A percentile compares a stretch with the other conserved stretches of the same genome.
phyloP scores from a whole-genome alignment of 1,140 invertebrate genomes.

The Nilaparvata lugens region DNA sequence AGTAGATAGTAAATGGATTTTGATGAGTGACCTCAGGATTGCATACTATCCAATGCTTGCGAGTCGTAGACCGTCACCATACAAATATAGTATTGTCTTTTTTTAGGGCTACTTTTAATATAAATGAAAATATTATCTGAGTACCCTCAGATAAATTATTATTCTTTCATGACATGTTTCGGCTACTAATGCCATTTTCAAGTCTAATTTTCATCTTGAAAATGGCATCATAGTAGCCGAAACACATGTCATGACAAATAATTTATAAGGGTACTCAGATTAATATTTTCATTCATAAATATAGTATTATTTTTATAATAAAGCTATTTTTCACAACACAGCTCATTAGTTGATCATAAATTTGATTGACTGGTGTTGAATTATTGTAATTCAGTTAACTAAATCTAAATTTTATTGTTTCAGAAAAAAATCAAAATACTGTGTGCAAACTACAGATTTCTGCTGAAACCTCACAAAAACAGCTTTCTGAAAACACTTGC shows the following conservation, averaged over 20 bases:
- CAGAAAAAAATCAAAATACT: constrained; percentile 37
- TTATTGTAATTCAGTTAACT: not conserved
- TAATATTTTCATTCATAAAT: not conserved
- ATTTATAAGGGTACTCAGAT: not conserved
- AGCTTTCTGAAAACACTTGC: constrained; percentile 35
- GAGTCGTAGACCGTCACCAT: too few relatives aligned
- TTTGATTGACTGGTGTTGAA: not conserved
- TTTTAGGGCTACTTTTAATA: too few relatives aligned
- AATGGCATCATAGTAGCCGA: not conserved
- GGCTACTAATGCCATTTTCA: too few relatives aligned
- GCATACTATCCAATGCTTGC: too few relatives aligned
- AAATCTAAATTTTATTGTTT: constrained; percentile 25
- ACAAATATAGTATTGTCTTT: too few relatives aligned
- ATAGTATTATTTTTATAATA: not conserved
- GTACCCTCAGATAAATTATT: too few relatives aligned
- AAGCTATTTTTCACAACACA: not conserved
- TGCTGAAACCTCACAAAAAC: constrained; percentile 31
- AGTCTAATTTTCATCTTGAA: too few relatives aligned
- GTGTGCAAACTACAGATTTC: constrained; percentile 32
- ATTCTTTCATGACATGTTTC: too few relatives aligned
- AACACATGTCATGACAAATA: not conserved
- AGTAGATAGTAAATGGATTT: too few relatives aligned
- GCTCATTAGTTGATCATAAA: too few relatives aligned
- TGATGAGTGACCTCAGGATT: too few relatives aligned
- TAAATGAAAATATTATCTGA: too few relatives aligned